Base-by-base conservation (phyloP, 2,888 invertebrate species). In the Lacanobia wlatinum region DNA sequence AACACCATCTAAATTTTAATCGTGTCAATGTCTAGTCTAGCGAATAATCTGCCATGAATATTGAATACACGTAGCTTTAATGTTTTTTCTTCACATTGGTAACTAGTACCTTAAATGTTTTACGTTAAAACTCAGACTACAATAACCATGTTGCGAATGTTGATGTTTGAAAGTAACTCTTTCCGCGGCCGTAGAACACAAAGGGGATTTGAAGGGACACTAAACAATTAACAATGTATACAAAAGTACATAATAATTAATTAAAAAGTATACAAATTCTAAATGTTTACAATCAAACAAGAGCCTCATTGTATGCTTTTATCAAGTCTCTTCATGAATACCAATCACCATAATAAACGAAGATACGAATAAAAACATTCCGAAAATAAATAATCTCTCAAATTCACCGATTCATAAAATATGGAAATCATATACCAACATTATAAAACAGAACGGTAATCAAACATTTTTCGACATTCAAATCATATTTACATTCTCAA, bases 401-500 rank as follows among this genome's bases (percentile, higher is more conserved):
- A 40, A 63, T 62, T 56, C 14, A 18, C n/a, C 38, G 6, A 62
- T 21, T 64, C 53, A 55, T 64, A 62, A 62, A 62, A 71, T 70
- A 78, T 78, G 73, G 34, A 72, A 76, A 76, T 64, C 38, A 10
- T 38, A 64, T 66, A 63, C 53, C 52, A 80, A 66, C n/a, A 63
- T 78, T 63, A 53, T 40, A 40, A 52, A 62, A 63, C 14, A 28
- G 46, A 40, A 56, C 43, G 43, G n/a, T 55, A 78, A 76, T 78
- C 69, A 65, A 78, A 65, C 40, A 66, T 72, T 81, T 73, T 77
- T 69, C 46, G 50, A 66, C 56, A 68, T 77, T 76, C 65, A 50
- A 69, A 73, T 82, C 62, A 62, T 69, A 70, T 79, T 70, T 70
- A 60, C 77, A 70, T 63, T 43, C 53, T 8, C 59, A 72, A 80